Percentiles rank a stretch among this genome's conserved stretches.
phyloP scores from a whole-genome alignment of 2,888 invertebrate species.

The Rhamphomyia laevipes region DNA sequence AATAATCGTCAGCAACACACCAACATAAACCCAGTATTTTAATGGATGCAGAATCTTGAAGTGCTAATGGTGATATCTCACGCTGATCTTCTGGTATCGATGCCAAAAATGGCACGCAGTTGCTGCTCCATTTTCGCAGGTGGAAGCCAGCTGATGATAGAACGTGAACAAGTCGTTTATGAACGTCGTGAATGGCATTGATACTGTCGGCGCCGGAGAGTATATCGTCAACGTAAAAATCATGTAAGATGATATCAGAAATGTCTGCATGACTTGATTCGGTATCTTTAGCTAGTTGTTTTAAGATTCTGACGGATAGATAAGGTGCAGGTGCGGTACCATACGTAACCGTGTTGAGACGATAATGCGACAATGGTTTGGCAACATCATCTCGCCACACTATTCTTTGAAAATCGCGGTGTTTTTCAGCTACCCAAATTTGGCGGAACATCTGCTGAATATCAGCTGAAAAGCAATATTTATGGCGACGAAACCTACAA shows the following conservation, averaged over 20 bases:
- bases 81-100: too few relatives aligned
- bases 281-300: constrained; percentile 11
- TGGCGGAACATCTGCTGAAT: constrained; percentile 12
- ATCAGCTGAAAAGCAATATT: constrained; percentile 9
- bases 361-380: constrained; percentile 10
- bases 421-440: constrained; percentile 5
- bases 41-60: too few relatives aligned
- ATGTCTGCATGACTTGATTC: constrained; percentile 9
- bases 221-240: constrained; percentile 15
- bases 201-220: constrained; percentile 9
- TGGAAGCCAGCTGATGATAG: too few relatives aligned
- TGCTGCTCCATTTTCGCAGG: constrained; percentile 7
- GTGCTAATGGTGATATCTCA: too few relatives aligned
- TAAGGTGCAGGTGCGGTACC: constrained; percentile 13
- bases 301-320: constrained; percentile 11
- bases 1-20: too few relatives aligned
- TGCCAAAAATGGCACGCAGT: not conserved
- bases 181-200: not conserved
- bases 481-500: constrained; percentile 3
- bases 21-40: too few relatives aligned
- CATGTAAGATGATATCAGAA: constrained; percentile 7
- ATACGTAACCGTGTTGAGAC: constrained; percentile 13
- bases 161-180: too few relatives aligned
- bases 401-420: constrained; percentile 11
- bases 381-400: constrained; percentile 8